Evolutionary conservation across 2,888 invertebrate species (phyloP).

Genomic region (Rhodophaea formosa): DNA sequence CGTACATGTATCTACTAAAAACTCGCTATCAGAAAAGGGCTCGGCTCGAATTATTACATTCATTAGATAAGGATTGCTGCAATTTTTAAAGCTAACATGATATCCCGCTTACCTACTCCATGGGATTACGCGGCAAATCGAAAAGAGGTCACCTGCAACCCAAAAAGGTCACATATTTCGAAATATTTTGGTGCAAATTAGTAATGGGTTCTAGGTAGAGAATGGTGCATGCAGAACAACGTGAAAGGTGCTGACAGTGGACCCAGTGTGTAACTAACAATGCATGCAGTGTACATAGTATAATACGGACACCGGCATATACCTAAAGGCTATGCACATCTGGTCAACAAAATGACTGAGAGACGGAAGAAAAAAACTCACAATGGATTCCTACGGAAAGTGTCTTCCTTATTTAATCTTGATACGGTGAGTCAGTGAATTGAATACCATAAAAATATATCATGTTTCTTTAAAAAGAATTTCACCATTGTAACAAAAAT

Average conservation of each 20-base stretch:
- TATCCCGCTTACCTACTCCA: conserved; percentile 66
- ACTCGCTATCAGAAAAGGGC: conserved; percentile 74
- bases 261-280: conserved; percentile 80
- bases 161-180: conserved; percentile 55
- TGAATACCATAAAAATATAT: not conserved
- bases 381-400: conserved; percentile 92
- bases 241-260: conserved; percentile 71
- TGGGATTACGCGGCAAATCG: conserved; percentile 53
- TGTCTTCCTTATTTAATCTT: conserved; percentile 92
- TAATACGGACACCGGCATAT: conserved; percentile 63
- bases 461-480: not conserved
- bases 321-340: conserved; percentile 70
- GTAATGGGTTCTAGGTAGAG: conserved; percentile 79
- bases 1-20: conserved; percentile 69
- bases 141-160: conserved; percentile 54
- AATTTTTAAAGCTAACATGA: conserved; percentile 68
- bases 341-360: conserved; percentile 76
- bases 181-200: conserved; percentile 77
- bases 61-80: conserved; percentile 71
- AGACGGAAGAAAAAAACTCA: conserved; percentile 80
- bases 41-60: conserved; percentile 64
- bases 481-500: conserved; percentile 22
- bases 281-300: conserved; percentile 81
- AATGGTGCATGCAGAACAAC: conserved; percentile 77
- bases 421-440: conserved; percentile 86